These are phyloP conservation scores for Ichneumoninae sp. DNA, from an alignment of 2,888 invertebrate genomes.

Conservation along the genomic window DNA sequence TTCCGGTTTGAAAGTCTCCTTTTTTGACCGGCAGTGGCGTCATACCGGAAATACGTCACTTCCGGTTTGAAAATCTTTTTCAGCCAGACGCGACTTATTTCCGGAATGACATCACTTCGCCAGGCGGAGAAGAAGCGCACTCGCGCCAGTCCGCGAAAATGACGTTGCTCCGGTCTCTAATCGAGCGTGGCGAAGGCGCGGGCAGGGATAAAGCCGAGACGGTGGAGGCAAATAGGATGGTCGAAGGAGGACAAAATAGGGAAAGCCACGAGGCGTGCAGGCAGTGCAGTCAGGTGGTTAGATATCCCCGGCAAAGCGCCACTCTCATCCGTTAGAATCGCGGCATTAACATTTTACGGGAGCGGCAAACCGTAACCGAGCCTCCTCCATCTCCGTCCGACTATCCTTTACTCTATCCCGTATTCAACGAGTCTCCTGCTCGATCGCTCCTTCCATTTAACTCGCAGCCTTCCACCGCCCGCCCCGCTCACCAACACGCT, in stretches of 20 bases:
- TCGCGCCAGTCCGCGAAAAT: slow-evolving; percentile 32
- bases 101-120: not conserved
- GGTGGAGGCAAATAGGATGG: not conserved
- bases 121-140: not conserved
- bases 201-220: slow-evolving; percentile 26
- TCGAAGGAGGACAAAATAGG: slow-evolving; percentile 38
- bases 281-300: slow-evolving; percentile 66
- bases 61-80: not conserved
- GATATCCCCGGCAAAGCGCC: slow-evolving; percentile 66
- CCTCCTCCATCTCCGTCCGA: slow-evolving; percentile 47
- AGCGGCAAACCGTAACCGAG: slow-evolving; percentile 69
- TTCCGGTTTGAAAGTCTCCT: too few species aligned
- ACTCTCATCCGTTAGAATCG: slow-evolving; percentile 70
- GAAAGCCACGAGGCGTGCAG: slow-evolving; percentile 55
- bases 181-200: slow-evolving; percentile 47
- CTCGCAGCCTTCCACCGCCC: slow-evolving; percentile 28
- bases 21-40: too few species aligned
- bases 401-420: slow-evolving; percentile 42
- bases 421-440: slow-evolving; percentile 50
- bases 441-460: slow-evolving; percentile 50
- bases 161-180: slow-evolving; percentile 50
- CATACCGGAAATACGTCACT: too few species aligned
- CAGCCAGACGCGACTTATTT: not conserved
- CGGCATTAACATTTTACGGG: slow-evolving; percentile 69
- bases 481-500: slow-evolving; percentile 18